Evolutionary conservation across 1,140 invertebrate genomes (phyloP), one percentile per base, ranked within the genome.

Genomic region (Tetraneura akinire): DNA sequence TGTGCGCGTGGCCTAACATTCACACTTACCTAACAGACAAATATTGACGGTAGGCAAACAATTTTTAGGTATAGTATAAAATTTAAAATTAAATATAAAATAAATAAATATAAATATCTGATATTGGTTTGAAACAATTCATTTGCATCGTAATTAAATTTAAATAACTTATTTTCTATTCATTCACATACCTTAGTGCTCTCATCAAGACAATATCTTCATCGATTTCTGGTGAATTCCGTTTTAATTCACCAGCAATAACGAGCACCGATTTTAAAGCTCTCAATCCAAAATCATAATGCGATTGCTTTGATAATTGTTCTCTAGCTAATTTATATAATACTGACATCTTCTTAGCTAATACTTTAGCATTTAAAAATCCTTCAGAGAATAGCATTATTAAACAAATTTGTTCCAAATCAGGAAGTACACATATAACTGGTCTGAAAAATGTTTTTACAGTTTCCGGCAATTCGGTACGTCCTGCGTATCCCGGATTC

Each of bases 291-390:
- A 96, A 97, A 84, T 97, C 95, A 85, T 97, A 97, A 85, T 97
- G 95, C 49, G 91, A 92, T 84, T 97, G 95, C 85, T 96, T 96
- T 9, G 94, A 96, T 49, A 97, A 86, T 84, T 96, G 94, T 83
- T 95, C 93, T 64, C 89, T 88, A 0, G 93, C 92, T 64, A 96
- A 86, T 84, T 92, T 92, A 85, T 96, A 96, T 8, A 97, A 85
- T 6, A 95, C 92, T 0, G 94, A 94, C 93, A 97, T 96, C 84
- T 97, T 97, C 85, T 96, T 97, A 0, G 95, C 94, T 51, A 97
- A 85, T 14, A 93, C 88, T 80, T 84, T 84, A 10, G 83, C 82
- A 55, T 83, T 71, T 13, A 83, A 57, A 76, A 84, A 84, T 29
- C 95, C 95, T 86, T 96, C 94, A 62, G 94, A 96, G 85, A 96